A percentile compares a stretch with the other conserved stretches of the same genome.
phyloP scores from a whole-genome alignment of 1,140 invertebrate species.

The Drosophila guanche region DNA sequence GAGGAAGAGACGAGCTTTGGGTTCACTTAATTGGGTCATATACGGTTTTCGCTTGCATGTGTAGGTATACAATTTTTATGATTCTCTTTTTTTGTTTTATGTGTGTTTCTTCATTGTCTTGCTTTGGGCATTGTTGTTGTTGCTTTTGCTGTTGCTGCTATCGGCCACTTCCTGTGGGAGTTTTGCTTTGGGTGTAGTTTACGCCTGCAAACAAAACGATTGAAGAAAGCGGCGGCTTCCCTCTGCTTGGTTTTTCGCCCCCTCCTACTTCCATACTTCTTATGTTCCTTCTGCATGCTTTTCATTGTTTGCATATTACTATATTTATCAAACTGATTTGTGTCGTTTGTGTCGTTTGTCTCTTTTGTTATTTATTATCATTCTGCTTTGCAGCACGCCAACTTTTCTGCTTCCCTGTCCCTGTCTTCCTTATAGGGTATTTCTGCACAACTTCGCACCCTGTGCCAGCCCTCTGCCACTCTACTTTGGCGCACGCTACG shows the following conservation, averaged over 20 bases:
- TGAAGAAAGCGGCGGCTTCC: constrained; percentile 8
- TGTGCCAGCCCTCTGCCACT: not conserved
- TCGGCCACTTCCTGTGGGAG: constrained; percentile 67
- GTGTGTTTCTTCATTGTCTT: constrained; percentile 20
- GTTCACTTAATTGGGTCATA: constrained; percentile 78
- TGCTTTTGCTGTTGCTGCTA: constrained; percentile 52
- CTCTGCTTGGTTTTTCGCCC: too few relatives aligned
- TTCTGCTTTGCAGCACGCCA: constrained; percentile 2
- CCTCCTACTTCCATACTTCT: constrained; percentile 17
- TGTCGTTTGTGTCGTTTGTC: constrained; percentile 48
- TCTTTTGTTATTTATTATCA: constrained; percentile 38
- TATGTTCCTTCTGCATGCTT: constrained; percentile 4
- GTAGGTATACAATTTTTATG: constrained; percentile 43
- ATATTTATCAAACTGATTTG: constrained; percentile 51
- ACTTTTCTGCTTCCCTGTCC: not conserved
- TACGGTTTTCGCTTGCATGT: constrained; percentile 70
- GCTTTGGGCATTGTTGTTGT: constrained; percentile 20
- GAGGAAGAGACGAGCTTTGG: constrained; percentile 42
- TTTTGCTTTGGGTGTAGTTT: constrained; percentile 63
- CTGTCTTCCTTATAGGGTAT: not conserved
- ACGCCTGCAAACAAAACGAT: constrained; percentile 58
- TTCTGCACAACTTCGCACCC: not conserved
- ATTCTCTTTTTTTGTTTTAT: constrained; percentile 40
- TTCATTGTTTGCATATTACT: too few relatives aligned
- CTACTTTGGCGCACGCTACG: constrained; percentile 16